Percentiles rank a stretch among this genome's conserved stretches.
Evolutionary conservation across 37 sponge, comb jelly and placozoan species (phyloP).

Genomic region (Bolinopsis microptera): DNA sequence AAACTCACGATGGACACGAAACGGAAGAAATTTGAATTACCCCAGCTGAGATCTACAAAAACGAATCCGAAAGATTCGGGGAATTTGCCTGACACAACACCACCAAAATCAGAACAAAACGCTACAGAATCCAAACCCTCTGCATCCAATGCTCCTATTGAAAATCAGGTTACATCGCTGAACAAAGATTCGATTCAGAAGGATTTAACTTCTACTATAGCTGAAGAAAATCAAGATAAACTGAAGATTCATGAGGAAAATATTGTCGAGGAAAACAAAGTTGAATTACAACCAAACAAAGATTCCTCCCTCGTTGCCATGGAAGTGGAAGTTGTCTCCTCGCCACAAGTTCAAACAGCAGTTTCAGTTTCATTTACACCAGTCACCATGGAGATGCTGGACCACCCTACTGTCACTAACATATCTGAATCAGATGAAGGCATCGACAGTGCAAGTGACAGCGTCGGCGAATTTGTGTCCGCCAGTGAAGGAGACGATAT

Average conservation of each 20-base stretch:
- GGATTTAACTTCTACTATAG: background rate
- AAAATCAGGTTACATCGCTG: background rate
- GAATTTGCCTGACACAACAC: too few species aligned
- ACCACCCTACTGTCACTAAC: background rate
- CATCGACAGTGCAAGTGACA: background rate
- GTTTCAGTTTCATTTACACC: background rate
- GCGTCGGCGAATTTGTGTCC: background rate
- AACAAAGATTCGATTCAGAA: background rate
- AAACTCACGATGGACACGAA: background rate
- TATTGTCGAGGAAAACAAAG: background rate
- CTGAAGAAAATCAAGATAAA: background rate
- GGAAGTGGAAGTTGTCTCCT: background rate
- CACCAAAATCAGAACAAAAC: background rate
- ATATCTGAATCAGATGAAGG: background rate
- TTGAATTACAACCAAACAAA: background rate
- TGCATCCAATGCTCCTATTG: background rate
- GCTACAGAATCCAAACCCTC: background rate
- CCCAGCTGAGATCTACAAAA: background rate
- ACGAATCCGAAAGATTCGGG: background rate
- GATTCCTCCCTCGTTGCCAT: background rate
- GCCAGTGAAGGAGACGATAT: background rate
- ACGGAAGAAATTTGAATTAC: background rate
- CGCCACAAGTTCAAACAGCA: background rate
- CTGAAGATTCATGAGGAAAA: background rate
- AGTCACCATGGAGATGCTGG: background rate